These are phyloP conservation scores for Gymnodraco acuticeps DNA, from an alignment of 2,797 vertebrate genomes.

Conservation along the genomic window DNA sequence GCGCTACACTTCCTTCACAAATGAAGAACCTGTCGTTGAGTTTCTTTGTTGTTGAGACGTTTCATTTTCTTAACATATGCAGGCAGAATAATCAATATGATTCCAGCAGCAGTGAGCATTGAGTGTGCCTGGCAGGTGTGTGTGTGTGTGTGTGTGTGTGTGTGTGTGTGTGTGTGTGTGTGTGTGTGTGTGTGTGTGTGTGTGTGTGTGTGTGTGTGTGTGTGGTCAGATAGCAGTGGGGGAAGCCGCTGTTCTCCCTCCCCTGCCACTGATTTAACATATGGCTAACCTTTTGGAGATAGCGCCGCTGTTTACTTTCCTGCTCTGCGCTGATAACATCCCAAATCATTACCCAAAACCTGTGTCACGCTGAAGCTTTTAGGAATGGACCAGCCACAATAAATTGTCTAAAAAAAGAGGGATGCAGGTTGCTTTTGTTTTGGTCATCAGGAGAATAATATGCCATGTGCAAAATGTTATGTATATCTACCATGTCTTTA, in stretches of 20 bases:
- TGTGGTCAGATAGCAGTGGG: slow-evolving; percentile 57
- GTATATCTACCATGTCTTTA: not conserved
- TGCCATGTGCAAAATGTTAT: not conserved
- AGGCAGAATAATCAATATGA: slow-evolving; percentile 45
- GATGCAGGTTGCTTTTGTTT: slow-evolving; percentile 15
- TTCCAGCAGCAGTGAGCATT: slow-evolving; percentile 15
- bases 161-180: slow-evolving; percentile 33
- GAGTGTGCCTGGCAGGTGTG: slow-evolving; percentile 11
- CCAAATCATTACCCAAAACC: slow-evolving; percentile 79
- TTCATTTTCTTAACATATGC: slow-evolving; percentile 22
- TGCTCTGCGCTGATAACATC: slow-evolving; percentile 81
- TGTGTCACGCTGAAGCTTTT: slow-evolving; percentile 70
- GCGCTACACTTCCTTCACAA: not conserved
- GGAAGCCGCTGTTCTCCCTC: slow-evolving; percentile 68
- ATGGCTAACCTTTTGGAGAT: slow-evolving; percentile 86
- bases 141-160: slow-evolving; percentile 9
- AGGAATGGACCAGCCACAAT: slow-evolving; percentile 57
- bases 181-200: slow-evolving; percentile 22
- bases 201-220: slow-evolving; percentile 25
- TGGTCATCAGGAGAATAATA: slow-evolving; percentile 4
- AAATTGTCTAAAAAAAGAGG: slow-evolving; percentile 25
- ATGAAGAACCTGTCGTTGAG: slow-evolving; percentile 3
- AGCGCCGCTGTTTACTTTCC: slow-evolving; percentile 80
- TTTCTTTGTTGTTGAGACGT: not conserved
- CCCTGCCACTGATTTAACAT: slow-evolving; percentile 82